Base-by-base conservation (phyloP, 2,888 invertebrate genomes). In the Pristionchus maxplancki region DNA sequence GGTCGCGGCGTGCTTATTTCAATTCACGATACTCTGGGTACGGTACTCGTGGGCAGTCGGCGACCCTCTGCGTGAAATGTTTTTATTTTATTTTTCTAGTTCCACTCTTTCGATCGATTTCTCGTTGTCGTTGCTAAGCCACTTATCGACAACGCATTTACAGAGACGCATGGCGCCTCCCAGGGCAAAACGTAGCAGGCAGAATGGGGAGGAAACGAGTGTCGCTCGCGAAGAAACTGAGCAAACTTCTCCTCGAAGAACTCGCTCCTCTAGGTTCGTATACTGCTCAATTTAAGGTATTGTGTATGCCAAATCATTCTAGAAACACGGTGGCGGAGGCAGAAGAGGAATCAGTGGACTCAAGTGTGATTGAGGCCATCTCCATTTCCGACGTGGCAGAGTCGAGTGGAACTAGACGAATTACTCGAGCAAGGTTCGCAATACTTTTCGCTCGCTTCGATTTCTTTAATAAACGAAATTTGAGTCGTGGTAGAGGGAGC, bases 91-190 rank as follows among this genome's bases (percentile, higher is more conserved):
- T 28, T 31, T 64, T 64, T 64, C 64, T 31, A 13, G 31, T 64
- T n/a, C 13, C 31, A 13, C 11, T 31, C 64, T 37, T n/a, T 48
- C 28, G 5, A 17, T 48, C 78, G 78, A n/a, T 40, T 48, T 13
- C 8, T 48, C n/a, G 6, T 28, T 28, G 74, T 40, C 11, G 31
- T 67, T 6, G 11, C 28, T 9, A 34, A 11, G 28, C 31, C 11
- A 31, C 15, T 64, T 28, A 28, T 62, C 62, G 15, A 15, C 20
- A 48, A 44, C 2, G 8, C 17, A 48, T n/a, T 44, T 78, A 31
- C 48, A 78, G 78, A 78, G 13, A 40, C 78, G 15, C 20, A 78
- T 78, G 78, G 34, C 78, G 44, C 78, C 78, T 48, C 78, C 78
- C 4, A 40, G n/a, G 15, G 78, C 78, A n/a, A 78, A 78, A 34